A percentile compares a stretch with the other conserved stretches of the same genome.
These are phyloP conservation scores for Eulemur rufifrons DNA, from an alignment of 2,113 vertebrate species.

Conservation along the genomic window DNA sequence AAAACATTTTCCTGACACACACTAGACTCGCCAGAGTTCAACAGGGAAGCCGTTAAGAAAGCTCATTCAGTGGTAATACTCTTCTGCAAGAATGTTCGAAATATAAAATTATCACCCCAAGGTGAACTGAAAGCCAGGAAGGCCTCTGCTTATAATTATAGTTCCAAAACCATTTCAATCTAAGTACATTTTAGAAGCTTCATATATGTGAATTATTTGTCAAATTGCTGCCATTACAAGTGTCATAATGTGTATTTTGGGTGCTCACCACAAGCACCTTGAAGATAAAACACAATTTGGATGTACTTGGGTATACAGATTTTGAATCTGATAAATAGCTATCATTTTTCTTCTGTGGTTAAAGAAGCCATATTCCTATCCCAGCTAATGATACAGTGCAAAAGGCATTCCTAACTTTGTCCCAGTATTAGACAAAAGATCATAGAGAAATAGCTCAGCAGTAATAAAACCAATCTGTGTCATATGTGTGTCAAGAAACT, in stretches of 20 bases:
- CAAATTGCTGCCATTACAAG: conserved; percentile 9
- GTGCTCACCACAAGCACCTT: neutral
- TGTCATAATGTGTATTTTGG: neutral
- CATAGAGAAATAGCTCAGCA: neutral
- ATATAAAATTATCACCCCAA: conserved; percentile 67
- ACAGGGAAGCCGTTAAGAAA: conserved; percentile 59
- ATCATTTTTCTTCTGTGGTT: neutral
- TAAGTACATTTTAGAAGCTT: conserved; percentile 51
- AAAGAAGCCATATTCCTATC: neutral
- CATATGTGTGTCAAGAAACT: neutral
- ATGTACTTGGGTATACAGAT: neutral
- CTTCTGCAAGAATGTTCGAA: conserved; percentile 35
- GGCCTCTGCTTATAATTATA: conserved; percentile 51
- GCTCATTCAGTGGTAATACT: neutral
- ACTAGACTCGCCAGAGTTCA: conserved; percentile 58
- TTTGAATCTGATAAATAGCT: conserved; percentile 29
- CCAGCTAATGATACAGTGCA: neutral
- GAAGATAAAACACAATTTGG: conserved; percentile 41
- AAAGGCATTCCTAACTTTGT: neutral
- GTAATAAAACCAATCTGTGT: neutral
- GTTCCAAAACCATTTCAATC: conserved; percentile 57
- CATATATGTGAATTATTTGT: conserved; percentile 58
- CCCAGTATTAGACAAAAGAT: neutral
- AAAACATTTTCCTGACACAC: conserved; percentile 63
- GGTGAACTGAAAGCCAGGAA: conserved; percentile 52